These are phyloP conservation scores for Drosophila neotestacea DNA, from an alignment of 2,888 invertebrate genomes.

Conservation along the genomic window DNA sequence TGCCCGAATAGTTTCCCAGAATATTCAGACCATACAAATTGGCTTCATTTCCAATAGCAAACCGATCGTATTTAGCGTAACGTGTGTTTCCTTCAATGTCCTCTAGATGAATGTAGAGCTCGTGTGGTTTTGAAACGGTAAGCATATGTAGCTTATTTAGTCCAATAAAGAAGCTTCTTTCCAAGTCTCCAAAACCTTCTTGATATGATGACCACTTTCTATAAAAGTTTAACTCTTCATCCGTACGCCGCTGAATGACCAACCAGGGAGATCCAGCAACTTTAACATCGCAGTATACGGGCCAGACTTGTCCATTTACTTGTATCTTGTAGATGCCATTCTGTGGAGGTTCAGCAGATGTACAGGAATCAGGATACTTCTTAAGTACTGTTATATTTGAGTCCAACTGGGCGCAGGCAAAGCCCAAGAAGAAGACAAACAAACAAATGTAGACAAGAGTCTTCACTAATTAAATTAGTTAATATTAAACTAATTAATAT, in stretches of 20 bases:
- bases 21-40: slow-evolving; percentile 88
- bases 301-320: slow-evolving; percentile 17
- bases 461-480: too few relatives aligned
- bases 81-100: slow-evolving; percentile 87
- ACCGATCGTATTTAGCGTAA: slow-evolving; percentile 87
- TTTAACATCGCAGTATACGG: slow-evolving; percentile 33
- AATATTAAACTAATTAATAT: too few relatives aligned
- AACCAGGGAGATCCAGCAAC: slow-evolving; percentile 30
- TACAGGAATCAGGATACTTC: slow-evolving; percentile 37
- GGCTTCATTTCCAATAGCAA: slow-evolving; percentile 88
- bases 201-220: slow-evolving; percentile 32
- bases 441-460: slow-evolving; percentile 12
- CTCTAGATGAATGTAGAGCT: slow-evolving; percentile 88
- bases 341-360: slow-evolving; percentile 33
- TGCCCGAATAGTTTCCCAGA: slow-evolving; percentile 88
- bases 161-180: slow-evolving; percentile 87
- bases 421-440: slow-evolving; percentile 12
- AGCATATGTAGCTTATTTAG: slow-evolving; percentile 87
- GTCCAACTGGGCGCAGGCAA: background rate
- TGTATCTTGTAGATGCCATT: slow-evolving; percentile 44
- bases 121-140: slow-evolving; percentile 82
- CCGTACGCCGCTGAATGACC: slow-evolving; percentile 34
- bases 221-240: slow-evolving; percentile 33
- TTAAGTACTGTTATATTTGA: background rate
- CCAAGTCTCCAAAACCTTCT: slow-evolving; percentile 30